These are phyloP conservation scores for Anolis sagrei DNA, from an alignment of 2,113 vertebrate species.

Conservation along the genomic window DNA sequence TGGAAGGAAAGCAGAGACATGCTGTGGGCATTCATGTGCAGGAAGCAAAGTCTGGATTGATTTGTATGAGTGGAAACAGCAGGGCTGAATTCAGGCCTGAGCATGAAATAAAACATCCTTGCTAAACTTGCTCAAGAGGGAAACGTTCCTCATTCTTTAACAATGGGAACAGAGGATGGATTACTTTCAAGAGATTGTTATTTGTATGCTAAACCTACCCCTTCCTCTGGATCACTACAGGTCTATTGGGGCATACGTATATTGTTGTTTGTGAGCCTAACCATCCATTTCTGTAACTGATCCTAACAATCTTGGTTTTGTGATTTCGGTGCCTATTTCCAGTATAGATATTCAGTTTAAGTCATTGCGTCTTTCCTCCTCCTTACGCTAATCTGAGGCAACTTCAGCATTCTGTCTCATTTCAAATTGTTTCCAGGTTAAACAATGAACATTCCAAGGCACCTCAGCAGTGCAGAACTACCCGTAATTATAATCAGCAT, in stretches of 20 bases:
- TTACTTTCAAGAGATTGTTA: not conserved
- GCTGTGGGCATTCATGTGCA: not conserved
- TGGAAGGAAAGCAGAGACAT: not conserved
- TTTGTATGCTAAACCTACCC: not conserved
- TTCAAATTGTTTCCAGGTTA: constrained; percentile 71
- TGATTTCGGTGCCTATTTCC: constrained; percentile 12
- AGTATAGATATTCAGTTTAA: constrained; percentile 45
- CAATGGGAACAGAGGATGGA: not conserved
- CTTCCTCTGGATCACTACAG: constrained; percentile 6
- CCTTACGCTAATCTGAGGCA: constrained; percentile 40
- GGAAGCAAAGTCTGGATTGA: not conserved
- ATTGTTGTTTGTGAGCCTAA: constrained; percentile 12
- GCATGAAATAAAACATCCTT: not conserved
- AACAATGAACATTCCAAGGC: constrained; percentile 71
- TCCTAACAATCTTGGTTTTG: constrained; percentile 1
- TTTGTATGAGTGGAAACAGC: not conserved
- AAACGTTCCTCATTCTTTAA: not conserved
- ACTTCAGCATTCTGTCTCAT: constrained; percentile 43
- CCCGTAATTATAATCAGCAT: constrained; percentile 68
- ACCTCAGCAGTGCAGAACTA: constrained; percentile 44
- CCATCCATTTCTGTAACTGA: constrained; percentile 18
- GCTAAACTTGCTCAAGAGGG: not conserved
- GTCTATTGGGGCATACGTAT: not conserved
- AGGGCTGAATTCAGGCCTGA: not conserved
- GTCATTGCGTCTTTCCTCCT: constrained; percentile 31